Base-by-base conservation (phyloP, 2,888 invertebrate genomes). In the Hemithea aestivaria region DNA sequence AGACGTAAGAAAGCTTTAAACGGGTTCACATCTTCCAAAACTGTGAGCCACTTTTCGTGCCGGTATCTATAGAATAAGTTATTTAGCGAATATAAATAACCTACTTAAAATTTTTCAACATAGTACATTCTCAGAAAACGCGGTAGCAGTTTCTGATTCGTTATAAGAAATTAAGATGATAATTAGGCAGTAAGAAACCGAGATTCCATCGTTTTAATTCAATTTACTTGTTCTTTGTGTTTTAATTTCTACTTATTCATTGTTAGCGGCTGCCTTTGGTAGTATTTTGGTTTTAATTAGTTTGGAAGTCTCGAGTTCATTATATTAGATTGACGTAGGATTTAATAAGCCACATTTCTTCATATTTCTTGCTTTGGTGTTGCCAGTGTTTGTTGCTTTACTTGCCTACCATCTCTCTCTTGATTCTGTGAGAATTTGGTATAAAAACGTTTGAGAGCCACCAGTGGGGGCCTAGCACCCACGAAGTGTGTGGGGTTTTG, bases 121-220 rank as follows among this genome's bases (percentile, higher is more conserved):
- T 38, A 53, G 45, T 47, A 44, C 51, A 52, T 73, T 75, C 65
- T 58, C 48, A 48, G 66, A 66, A 36, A 75, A 58, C 48, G 53
- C 73, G 59, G 78, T 76, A 76, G 76, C 77, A 31, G 40, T 42
- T 39, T 58, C 51, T 50, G 46, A 60, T 62, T 72, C 62, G 68
- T 73, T 70, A 73, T 56, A 51, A 64, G 48, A 56, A 72, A 75
- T 78, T 77, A 72, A 72, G 56, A 73, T 76, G 68, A 66, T 77
- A 77, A 79, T 78, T 69, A 71, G 62, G 53, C 58, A 46, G 60
- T 56, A 58, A 53, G 52, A 61, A 56, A 55, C 52, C 51, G 47
- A 57, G 64, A 69, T 69, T 62, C 62, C 65, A 52, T 53, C 53
- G 54, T 55, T 51, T 54, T 51, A 53, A 62, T 62, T 63, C 59